Conservation (phyloP, 2,888 invertebrate species). For the Rhabditoides inermis region DNA sequence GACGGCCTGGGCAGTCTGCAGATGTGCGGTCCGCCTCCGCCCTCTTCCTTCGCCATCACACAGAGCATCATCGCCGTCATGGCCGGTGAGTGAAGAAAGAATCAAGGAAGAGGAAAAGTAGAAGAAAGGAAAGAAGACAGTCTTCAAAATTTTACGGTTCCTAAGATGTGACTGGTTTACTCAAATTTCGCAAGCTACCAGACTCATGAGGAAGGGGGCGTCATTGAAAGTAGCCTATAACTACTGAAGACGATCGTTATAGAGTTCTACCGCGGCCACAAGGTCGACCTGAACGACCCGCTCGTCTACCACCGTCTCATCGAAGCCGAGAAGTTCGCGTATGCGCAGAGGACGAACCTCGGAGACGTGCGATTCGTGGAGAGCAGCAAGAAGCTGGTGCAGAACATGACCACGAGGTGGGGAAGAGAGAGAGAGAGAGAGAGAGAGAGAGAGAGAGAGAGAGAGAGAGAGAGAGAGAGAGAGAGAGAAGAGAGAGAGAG, state of each 20-base stretch:
- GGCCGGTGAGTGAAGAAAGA: conserved; percentile 55
- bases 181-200: no score
- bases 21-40: conserved; percentile 74
- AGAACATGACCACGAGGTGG: conserved; percentile 63
- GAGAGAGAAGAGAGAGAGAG: no score
- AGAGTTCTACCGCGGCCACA: conserved; percentile 39
- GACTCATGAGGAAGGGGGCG: no score
- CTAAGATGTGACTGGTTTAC: no score
- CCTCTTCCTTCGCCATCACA: conserved; percentile 75
- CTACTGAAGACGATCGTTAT: no score
- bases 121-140: no score
- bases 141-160: neutral
- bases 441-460: no score
- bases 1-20: conserved; percentile 33
- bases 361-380: conserved; percentile 66
- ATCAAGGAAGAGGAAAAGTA: no score
- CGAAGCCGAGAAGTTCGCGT: conserved; percentile 84
- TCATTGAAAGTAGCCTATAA: no score
- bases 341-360: conserved; percentile 62
- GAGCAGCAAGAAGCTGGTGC: conserved; percentile 64
- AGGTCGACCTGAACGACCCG: conserved; percentile 42
- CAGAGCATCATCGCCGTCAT: conserved; percentile 75
- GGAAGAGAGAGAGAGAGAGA: no score
- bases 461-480: no score
- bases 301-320: conserved; percentile 73